These are phyloP conservation scores for Sisyra terminalis DNA, from an alignment of 2,888 invertebrate genomes.

Conservation along the genomic window DNA sequence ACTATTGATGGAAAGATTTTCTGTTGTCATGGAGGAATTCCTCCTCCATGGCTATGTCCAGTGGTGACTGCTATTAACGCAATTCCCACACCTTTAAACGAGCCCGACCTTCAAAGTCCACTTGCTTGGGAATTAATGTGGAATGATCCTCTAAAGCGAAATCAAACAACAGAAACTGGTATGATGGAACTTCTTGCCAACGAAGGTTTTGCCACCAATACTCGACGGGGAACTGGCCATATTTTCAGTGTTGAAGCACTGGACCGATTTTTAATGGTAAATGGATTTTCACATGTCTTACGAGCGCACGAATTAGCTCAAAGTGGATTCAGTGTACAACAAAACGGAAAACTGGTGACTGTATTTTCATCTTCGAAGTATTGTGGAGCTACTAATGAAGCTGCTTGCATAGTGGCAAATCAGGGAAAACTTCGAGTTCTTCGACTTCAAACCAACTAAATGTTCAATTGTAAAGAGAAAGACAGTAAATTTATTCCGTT, in stretches of 20 bases:
- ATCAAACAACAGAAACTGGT: slow-evolving; percentile 24
- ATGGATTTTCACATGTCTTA: slow-evolving; percentile 51
- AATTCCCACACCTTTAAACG: slow-evolving; percentile 43
- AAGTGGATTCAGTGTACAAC: slow-evolving; percentile 54
- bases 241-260: slow-evolving; percentile 53
- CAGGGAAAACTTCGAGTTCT: slow-evolving; percentile 45
- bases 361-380: slow-evolving; percentile 63
- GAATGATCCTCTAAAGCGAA: slow-evolving; percentile 53
- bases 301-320: slow-evolving; percentile 59
- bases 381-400: slow-evolving; percentile 55
- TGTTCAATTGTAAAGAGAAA: too few species aligned
- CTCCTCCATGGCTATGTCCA: slow-evolving; percentile 49
- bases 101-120: slow-evolving; percentile 49
- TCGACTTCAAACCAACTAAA: slow-evolving; percentile 18
- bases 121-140: slow-evolving; percentile 66
- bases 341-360: slow-evolving; percentile 49
- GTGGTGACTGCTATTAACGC: slow-evolving; percentile 42
- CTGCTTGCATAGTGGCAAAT: slow-evolving; percentile 50
- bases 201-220: slow-evolving; percentile 51
- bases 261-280: slow-evolving; percentile 43
- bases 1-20: slow-evolving; percentile 58
- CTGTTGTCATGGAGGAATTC: slow-evolving; percentile 66
- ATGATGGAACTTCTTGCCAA: slow-evolving; percentile 35
- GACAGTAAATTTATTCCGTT: too few species aligned
- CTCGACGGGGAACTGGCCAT: slow-evolving; percentile 52